These are phyloP conservation scores for Turnix velox DNA, from an alignment of 2,113 vertebrate species.

Conservation along the genomic window DNA sequence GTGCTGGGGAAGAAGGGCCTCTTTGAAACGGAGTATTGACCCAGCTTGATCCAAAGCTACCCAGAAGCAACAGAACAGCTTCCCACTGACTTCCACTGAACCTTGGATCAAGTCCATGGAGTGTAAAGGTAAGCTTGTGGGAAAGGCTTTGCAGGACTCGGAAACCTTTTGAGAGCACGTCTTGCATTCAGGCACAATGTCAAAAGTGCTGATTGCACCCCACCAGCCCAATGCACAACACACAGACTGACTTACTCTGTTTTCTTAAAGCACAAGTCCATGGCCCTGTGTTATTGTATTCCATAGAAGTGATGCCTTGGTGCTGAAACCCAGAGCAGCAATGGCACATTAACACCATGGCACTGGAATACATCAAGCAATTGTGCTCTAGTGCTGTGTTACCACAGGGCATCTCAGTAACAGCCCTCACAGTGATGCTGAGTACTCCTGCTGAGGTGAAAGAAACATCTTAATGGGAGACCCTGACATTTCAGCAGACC, in stretches of 20 bases:
- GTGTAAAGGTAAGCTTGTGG: background rate
- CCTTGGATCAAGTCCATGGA: background rate
- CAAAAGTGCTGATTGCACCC: background rate
- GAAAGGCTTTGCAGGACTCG: background rate
- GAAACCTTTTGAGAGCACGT: background rate
- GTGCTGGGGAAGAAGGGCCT: background rate
- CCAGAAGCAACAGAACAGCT: background rate
- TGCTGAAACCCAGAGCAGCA: slow-evolving; percentile 37
- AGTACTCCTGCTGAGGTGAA: slow-evolving; percentile 40
- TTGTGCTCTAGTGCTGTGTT: background rate
- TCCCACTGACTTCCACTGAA: background rate
- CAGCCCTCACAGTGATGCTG: background rate
- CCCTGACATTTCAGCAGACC: slow-evolving; percentile 33
- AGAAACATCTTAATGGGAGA: slow-evolving; percentile 53
- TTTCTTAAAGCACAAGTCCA: background rate
- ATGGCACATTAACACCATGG: slow-evolving; percentile 33
- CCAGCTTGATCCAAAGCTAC: background rate
- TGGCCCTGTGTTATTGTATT: background rate
- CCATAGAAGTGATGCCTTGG: background rate
- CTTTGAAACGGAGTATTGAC: background rate
- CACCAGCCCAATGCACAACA: background rate
- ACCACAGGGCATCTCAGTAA: background rate
- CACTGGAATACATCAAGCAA: slow-evolving; percentile 1
- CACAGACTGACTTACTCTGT: background rate
- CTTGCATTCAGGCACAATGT: background rate